Conservation (phyloP, 2,888 invertebrate species). For the Seira ritae region DNA sequence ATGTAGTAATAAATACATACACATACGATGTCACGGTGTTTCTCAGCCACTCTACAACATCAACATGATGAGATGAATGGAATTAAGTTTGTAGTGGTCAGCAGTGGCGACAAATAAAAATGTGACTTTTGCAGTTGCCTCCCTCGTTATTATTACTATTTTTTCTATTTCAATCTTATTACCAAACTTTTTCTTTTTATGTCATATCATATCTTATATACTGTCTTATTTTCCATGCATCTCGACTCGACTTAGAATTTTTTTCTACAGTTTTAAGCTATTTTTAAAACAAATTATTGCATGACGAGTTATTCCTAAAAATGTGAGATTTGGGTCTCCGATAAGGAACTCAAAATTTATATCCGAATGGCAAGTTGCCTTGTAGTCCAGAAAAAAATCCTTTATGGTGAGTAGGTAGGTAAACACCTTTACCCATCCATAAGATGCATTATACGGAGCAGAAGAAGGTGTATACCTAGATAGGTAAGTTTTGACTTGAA, state of each 20-base stretch:
- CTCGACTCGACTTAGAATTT: no score
- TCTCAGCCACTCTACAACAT: neutral
- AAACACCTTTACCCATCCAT: no score
- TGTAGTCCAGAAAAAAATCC: neutral
- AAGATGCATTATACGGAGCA: no score
- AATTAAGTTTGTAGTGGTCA: conserved; percentile 19
- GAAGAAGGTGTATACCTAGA: no score
- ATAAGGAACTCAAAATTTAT: neutral
- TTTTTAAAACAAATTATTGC: conserved; percentile 10
- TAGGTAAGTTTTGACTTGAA: no score
- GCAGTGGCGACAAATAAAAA: conserved; percentile 9
- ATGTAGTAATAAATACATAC: no score
- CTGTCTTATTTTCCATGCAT: no score
- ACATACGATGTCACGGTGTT: no score
- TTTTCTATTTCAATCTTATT: neutral
- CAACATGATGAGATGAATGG: neutral
- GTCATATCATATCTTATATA: no score
- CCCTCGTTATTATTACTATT: conserved; percentile 26
- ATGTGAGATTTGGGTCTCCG: conserved; percentile 12
- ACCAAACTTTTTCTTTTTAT: neutral
- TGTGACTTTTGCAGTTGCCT: conserved; percentile 29
- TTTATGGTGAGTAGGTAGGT: neutral
- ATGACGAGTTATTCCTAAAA: neutral
- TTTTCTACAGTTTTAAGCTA: neutral
- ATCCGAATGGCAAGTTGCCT: neutral